These are phyloP conservation scores for Polylopha cassiicola DNA, from an alignment of 2,888 invertebrate genomes.

Conservation along the genomic window DNA sequence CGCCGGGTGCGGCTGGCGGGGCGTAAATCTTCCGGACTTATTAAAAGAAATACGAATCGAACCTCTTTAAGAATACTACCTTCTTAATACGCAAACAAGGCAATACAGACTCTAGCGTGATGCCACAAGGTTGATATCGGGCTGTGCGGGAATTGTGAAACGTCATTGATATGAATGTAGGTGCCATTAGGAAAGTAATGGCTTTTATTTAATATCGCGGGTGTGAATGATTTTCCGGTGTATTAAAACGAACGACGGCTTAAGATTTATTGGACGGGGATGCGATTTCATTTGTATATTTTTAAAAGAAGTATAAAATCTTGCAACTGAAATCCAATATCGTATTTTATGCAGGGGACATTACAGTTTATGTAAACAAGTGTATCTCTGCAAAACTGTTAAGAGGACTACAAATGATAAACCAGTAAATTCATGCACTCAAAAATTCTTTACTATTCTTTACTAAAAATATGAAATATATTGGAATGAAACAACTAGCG, in stretches of 20 bases:
- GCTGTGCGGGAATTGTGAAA: conserved; percentile 23
- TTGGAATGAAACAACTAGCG: too few species aligned
- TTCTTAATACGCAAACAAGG: conserved; percentile 26
- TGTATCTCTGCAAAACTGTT: too few species aligned
- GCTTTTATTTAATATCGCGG: conserved; percentile 46
- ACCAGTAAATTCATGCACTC: too few species aligned
- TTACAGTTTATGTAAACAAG: too few species aligned
- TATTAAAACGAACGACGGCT: conserved; percentile 21
- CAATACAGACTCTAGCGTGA: conserved; percentile 26
- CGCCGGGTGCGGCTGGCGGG: conserved; percentile 63
- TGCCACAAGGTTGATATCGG: conserved; percentile 24
- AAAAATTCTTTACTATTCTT: too few species aligned
- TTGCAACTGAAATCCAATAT: too few species aligned
- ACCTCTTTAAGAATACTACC: conserved; percentile 59
- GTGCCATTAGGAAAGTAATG: conserved; percentile 43
- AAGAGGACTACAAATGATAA: too few species aligned
- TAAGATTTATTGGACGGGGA: conserved; percentile 27
- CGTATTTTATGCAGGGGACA: too few species aligned
- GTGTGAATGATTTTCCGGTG: conserved; percentile 44
- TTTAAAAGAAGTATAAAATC: too few species aligned
- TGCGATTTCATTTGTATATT: too few species aligned
- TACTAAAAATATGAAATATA: too few species aligned
- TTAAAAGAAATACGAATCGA: conserved; percentile 72
- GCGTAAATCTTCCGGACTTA: conserved; percentile 73
- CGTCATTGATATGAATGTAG: conserved; percentile 27